These are phyloP conservation scores for Achroia grisella DNA, from an alignment of 1,140 invertebrate genomes.

Conservation along the genomic window DNA sequence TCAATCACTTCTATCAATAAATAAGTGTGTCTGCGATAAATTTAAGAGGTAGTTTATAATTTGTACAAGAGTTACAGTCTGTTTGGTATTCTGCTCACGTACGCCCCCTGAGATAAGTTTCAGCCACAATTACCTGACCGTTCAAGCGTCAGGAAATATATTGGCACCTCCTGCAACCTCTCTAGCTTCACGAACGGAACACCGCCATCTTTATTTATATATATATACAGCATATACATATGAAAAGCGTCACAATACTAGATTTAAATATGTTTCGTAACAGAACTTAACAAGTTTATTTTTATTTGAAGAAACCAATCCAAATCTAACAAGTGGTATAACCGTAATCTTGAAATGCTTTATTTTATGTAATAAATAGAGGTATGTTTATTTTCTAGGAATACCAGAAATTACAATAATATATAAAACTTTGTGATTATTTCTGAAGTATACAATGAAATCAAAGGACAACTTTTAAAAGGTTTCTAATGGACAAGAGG, in stretches of 20 bases:
- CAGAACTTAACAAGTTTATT: no score
- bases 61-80: slow-evolving; percentile 44
- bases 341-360: no score
- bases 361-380: slow-evolving; percentile 16
- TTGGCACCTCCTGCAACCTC: slow-evolving; percentile 58
- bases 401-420: slow-evolving; percentile 44
- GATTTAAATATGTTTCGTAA: no score
- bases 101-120: slow-evolving; percentile 65
- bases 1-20: not conserved
- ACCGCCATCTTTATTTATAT: not conserved
- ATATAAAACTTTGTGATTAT: slow-evolving; percentile 54
- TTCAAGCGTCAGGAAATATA: slow-evolving; percentile 70
- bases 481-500: slow-evolving; percentile 66
- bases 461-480: slow-evolving; percentile 68
- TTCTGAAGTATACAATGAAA: slow-evolving; percentile 61
- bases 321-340: no score
- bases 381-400: slow-evolving; percentile 47
- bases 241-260: slow-evolving; percentile 1
- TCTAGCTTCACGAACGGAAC: slow-evolving; percentile 12
- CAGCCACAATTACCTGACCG: slow-evolving; percentile 71
- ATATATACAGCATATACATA: no score
- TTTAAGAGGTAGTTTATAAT: slow-evolving; percentile 48
- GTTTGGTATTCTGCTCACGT: slow-evolving; percentile 62
- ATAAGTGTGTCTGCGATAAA: slow-evolving; percentile 2
- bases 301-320: no score